These are phyloP conservation scores for Palythoa caribaeorum DNA, from an alignment of 92 coral and sea anemone species.

Conservation along the genomic window DNA sequence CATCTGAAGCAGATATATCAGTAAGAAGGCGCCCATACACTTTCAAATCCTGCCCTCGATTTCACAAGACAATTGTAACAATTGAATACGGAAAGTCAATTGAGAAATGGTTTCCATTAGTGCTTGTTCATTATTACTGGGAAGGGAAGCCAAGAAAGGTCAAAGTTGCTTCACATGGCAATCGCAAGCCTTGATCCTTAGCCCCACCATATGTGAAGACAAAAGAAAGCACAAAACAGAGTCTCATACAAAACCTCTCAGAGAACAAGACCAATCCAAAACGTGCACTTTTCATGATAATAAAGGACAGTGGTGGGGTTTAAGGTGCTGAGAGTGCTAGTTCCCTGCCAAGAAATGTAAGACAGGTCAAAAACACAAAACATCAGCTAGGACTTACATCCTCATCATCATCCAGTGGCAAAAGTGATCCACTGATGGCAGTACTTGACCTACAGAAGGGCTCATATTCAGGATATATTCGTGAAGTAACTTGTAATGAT, in stretches of 20 bases:
- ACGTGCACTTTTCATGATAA: conserved; percentile 53
- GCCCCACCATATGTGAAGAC: conserved; percentile 3
- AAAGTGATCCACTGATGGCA: conserved; percentile 66
- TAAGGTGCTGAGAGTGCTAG: conserved; percentile 56
- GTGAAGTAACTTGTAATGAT: conserved; percentile 72
- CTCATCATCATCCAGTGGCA: conserved; percentile 28
- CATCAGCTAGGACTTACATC: conserved; percentile 53
- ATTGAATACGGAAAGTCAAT: conserved; percentile 51
- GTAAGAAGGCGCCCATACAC: conserved; percentile 57
- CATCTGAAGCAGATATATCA: conserved; percentile 48
- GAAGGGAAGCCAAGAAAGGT: conserved; percentile 5
- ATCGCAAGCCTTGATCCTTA: conserved; percentile 6
- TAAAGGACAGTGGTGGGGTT: conserved; percentile 63
- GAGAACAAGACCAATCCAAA: conserved; percentile 41
- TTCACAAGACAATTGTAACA: conserved; percentile 53
- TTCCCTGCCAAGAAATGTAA: conserved; percentile 51
- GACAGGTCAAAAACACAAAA: conserved; percentile 46
- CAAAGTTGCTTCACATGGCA: not conserved
- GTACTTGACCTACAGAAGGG: conserved; percentile 73
- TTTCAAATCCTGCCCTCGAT: conserved; percentile 54
- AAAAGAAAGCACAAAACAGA: conserved; percentile 1
- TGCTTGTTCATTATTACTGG: conserved; percentile 8
- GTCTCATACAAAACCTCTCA: not conserved
- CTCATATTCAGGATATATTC: conserved; percentile 61
- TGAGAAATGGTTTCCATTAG: not conserved